These are phyloP conservation scores for Stramonita haemastoma DNA, from an alignment of 2,888 invertebrate species.

Conservation along the genomic window DNA sequence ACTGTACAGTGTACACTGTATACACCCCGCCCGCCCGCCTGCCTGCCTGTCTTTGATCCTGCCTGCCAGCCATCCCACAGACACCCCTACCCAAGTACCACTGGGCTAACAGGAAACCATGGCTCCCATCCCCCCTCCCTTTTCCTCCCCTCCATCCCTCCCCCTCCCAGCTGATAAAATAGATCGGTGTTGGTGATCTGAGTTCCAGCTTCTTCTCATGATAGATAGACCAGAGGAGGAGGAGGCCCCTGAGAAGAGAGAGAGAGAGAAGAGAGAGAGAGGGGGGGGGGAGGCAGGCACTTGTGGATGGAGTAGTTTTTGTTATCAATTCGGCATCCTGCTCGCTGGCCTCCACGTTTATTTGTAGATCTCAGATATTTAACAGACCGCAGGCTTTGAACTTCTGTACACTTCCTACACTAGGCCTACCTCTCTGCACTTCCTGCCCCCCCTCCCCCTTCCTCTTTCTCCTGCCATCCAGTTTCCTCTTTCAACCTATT, in stretches of 20 bases:
- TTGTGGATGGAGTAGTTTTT: background rate
- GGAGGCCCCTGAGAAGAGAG: background rate
- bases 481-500: background rate
- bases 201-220: background rate
- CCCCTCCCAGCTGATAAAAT: background rate
- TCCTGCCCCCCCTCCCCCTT: background rate
- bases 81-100: background rate
- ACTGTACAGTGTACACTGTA: too few species aligned
- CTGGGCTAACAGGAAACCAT: background rate
- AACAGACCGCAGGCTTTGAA: background rate
- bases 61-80: background rate
- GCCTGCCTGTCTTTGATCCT: background rate
- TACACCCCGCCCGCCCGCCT: too few species aligned
- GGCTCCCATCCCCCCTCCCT: background rate
- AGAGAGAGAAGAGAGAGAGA: background rate
- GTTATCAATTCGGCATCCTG: background rate
- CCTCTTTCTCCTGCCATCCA: background rate
- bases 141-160: background rate
- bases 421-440: background rate
- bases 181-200: background rate
- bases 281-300: background rate
- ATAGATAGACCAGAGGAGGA: background rate
- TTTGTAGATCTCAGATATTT: background rate
- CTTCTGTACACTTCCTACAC: background rate
- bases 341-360: background rate